Conservation (phyloP, 2,113 vertebrate species). For the Aythya baeri region DNA sequence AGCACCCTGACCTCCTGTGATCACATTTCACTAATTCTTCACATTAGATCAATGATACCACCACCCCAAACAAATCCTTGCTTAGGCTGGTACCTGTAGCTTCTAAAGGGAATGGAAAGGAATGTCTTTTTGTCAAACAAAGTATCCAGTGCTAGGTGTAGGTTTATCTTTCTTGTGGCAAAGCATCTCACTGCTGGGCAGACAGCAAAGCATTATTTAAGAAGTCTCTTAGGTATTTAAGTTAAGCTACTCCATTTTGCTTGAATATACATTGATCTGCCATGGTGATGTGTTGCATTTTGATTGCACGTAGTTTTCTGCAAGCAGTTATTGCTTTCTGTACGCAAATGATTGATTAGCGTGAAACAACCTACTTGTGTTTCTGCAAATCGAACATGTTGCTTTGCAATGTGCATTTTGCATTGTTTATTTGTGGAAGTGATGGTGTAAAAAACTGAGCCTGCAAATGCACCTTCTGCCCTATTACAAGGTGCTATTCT, state of each 20-base stretch:
- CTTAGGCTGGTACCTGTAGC: background rate
- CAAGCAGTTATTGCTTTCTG: background rate
- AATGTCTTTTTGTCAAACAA: background rate
- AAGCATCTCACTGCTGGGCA: background rate
- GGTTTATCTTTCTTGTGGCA: background rate
- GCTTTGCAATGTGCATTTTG: background rate
- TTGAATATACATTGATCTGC: slow-evolving; percentile 12
- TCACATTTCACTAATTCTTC: background rate
- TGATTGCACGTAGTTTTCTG: background rate
- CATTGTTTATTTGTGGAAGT: background rate
- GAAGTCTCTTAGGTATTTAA: background rate
- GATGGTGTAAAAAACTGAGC: background rate
- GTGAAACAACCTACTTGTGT: too few species aligned
- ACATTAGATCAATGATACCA: background rate
- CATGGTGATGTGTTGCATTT: background rate
- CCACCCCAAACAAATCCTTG: background rate
- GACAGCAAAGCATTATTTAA: background rate
- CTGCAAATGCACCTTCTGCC: background rate
- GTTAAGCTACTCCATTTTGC: background rate
- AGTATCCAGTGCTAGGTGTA: background rate
- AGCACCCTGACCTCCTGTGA: too few species aligned
- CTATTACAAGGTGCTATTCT: background rate
- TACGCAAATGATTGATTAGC: background rate
- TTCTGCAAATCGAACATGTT: background rate
- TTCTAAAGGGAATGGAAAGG: background rate